Evolutionary conservation across 1,140 invertebrate genomes (phyloP).

Genomic region (Coenobita brevimanus): DNA sequence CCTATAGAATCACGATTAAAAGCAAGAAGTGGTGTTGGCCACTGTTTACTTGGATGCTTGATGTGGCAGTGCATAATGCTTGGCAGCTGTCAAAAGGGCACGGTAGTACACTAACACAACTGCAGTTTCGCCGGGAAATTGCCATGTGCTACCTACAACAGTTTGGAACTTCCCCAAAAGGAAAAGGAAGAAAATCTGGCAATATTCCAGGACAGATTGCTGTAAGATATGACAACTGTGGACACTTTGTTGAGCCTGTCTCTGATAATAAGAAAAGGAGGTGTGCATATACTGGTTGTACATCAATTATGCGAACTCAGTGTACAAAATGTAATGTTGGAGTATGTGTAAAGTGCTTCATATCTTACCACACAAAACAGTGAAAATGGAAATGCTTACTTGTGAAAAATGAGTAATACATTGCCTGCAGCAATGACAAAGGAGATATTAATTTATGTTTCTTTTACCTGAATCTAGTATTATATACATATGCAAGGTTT

Average conservation of each 20-base stretch:
- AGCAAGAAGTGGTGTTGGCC: constrained; percentile 11
- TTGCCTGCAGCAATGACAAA: no score
- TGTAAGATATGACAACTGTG: no score
- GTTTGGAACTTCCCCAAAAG: no score
- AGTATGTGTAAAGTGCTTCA: background rate
- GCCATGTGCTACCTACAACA: background rate
- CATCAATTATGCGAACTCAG: background rate
- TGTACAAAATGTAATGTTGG: background rate
- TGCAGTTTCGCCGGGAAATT: constrained; percentile 7
- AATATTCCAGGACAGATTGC: no score
- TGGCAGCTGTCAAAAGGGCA: background rate
- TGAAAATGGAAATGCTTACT: no score
- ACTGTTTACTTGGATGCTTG: background rate
- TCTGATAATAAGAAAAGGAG: no score
- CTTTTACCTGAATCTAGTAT: no score
- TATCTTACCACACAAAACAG: background rate
- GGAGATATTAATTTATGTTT: no score
- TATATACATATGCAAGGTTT: no score
- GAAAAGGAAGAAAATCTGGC: no score
- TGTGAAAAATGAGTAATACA: no score
- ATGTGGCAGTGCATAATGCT: background rate
- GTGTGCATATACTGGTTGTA: background rate
- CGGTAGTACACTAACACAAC: no score
- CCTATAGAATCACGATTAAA: background rate
- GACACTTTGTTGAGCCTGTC: background rate